Evolutionary conservation across 2,888 invertebrate species (phyloP).

Genomic region (Oithona nana): DNA sequence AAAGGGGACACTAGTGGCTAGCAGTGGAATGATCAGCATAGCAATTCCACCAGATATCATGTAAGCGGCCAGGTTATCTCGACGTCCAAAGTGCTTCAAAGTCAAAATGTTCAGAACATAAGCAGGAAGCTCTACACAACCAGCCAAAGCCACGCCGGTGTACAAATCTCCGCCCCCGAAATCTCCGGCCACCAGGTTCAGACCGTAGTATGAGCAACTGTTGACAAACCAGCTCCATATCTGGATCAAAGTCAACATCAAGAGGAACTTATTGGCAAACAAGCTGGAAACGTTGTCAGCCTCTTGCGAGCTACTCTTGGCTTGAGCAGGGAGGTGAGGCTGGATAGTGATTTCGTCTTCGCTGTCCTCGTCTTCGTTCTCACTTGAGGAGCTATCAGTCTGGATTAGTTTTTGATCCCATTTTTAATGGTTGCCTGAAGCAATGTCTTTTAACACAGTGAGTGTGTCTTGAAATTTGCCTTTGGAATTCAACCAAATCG

Average conservation of each 20-base stretch:
- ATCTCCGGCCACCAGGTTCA: slow-evolving; percentile 28
- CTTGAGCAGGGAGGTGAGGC: background rate
- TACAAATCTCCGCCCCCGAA: slow-evolving; percentile 27
- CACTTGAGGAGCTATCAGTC: background rate
- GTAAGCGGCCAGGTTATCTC: background rate
- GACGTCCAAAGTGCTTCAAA: background rate
- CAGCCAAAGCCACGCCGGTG: slow-evolving; percentile 27
- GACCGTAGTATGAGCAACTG: slow-evolving; percentile 31
- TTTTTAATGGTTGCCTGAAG: background rate
- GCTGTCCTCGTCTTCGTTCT: background rate
- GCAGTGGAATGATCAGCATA: background rate
- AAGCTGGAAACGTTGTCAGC: background rate
- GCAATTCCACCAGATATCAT: background rate
- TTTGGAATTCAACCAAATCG: background rate
- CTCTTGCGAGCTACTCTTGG: too few relatives aligned
- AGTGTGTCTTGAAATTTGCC: background rate
- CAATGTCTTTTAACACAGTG: background rate
- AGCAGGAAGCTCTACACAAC: slow-evolving; percentile 28
- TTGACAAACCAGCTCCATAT: slow-evolving; percentile 24
- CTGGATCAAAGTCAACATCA: background rate
- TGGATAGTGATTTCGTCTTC: background rate
- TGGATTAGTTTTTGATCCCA: background rate
- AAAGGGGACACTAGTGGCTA: background rate
- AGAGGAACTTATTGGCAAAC: background rate
- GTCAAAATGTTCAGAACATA: background rate